Conservation (phyloP, 2,113 vertebrate genomes). For the Dascyllus trimaculatus region DNA sequence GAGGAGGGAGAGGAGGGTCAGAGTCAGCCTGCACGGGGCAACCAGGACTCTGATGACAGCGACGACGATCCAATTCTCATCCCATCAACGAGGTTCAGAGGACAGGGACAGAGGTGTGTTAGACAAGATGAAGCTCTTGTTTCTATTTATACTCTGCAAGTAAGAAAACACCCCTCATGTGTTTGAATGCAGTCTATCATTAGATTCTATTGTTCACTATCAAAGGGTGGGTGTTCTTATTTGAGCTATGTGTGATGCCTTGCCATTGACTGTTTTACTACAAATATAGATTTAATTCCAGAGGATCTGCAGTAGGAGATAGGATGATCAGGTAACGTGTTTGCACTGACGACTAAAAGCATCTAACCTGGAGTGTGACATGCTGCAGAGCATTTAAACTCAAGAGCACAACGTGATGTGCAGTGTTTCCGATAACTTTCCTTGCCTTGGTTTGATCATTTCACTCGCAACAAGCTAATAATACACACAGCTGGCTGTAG, state of each 20-base stretch:
- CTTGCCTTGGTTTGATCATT: conserved; percentile 41
- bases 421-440: conserved; percentile 2
- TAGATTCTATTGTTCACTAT: neutral
- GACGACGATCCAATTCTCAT: conserved; percentile 96
- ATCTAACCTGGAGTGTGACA: conserved; percentile 65
- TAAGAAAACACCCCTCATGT: neutral
- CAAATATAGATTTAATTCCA: conserved; percentile 96
- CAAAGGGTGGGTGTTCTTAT: conserved; percentile 16
- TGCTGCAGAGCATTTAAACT: conserved; percentile 43
- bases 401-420: conserved; percentile 21
- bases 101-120: conserved; percentile 93
- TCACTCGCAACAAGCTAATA: conserved; percentile 47
- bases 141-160: neutral
- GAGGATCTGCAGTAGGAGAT: conserved; percentile 98
- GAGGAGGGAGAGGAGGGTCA: conserved; percentile 68
- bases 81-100: conserved; percentile 91
- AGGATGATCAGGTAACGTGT: conserved; percentile 98
- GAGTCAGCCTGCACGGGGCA: conserved; percentile 82
- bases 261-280: conserved; percentile 69
- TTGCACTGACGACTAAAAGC: conserved; percentile 72
- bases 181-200: neutral
- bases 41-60: conserved; percentile 95
- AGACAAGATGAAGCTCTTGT: neutral
- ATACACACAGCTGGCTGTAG: conserved; percentile 38
- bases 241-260: conserved; percentile 80